Evolutionary conservation across 2,797 vertebrate genomes (phyloP).

Genomic region (Nannoperca obscura): DNA sequence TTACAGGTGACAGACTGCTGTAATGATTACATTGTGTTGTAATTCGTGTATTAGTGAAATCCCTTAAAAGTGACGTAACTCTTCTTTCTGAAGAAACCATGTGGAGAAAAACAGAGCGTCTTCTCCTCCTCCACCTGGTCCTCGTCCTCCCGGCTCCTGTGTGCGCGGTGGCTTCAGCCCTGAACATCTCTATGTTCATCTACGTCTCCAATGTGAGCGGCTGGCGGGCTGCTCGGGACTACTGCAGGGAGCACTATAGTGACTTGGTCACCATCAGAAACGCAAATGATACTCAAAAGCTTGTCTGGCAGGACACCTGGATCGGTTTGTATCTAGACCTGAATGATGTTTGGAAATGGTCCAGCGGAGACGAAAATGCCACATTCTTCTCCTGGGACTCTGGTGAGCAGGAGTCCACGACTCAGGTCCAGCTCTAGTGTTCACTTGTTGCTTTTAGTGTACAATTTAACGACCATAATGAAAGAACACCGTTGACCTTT

Average conservation of each 20-base stretch:
- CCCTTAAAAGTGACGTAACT: neutral
- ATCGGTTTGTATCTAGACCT: neutral
- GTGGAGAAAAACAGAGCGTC: neutral
- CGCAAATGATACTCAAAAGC: accelerated
- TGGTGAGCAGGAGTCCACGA: neutral
- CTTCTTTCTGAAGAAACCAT: conserved; percentile 3
- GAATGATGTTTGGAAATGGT: accelerated
- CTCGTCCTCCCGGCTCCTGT: neutral
- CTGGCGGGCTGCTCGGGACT: accelerated
- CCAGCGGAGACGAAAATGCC: accelerated
- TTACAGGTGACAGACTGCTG: neutral
- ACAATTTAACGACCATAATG: neutral
- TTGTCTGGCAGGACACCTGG: neutral
- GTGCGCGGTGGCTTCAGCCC: accelerated
- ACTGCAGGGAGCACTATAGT: accelerated
- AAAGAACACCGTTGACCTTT: neutral
- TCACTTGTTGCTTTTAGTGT: neutral
- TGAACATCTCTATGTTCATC: neutral
- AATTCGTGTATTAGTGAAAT: neutral
- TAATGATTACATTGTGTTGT: neutral
- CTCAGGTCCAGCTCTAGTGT: neutral
- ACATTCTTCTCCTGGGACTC: accelerated
- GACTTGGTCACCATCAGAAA: conserved; percentile 5
- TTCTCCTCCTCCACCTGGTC: neutral
- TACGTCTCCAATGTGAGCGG: accelerated